Evolutionary conservation across 2,888 invertebrate species (phyloP), one percentile per base, ranked within the genome.

Genomic region (Spodoptera littoralis): DNA sequence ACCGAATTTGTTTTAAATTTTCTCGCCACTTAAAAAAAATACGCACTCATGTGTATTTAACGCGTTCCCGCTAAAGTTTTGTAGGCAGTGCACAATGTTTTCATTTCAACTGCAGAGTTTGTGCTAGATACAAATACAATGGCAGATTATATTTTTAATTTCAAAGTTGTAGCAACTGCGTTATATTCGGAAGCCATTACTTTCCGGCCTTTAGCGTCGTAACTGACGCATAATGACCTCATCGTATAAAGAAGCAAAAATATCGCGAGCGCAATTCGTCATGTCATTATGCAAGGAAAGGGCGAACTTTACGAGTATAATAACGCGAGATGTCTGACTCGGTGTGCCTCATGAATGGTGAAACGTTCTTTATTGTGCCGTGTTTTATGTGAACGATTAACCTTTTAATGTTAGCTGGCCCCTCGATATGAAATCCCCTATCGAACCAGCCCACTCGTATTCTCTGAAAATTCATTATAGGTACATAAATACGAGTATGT

Each of bases 221-320:
- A 88, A 87, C 88, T 84, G 88, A 87, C 86, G 82, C 86, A 84
- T 92, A 93, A 92, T 92, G 91, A 92, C 92, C 90, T 85, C 88
- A 88, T 90, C 89, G 88, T 86, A 92, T 92, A 91, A 91, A 92
- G 90, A 90, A 88, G 92, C 89, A 90, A 91, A 93, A 93, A 93
- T 93, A 93, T 92, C 92, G 92, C 88, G 88, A 90, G 85, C 90
- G 93, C 92, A 92, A 93, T 94, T 92, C 93, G 92, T 94, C 93
- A 93, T 93, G 91, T 93, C 92, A 94, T 94, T 94, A 94, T 94
- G 93, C 94, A 94, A 89, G 92, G 91, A 92, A 93, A 94, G 92
- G 93, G 92, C 93, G 89, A 91, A 92, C 90, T 94, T 94, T 93
- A 94, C 92, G 94, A 92, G 90, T 90, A 92, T 93, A 93, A 94